These are phyloP conservation scores for Leptopilina drosophilae DNA, from an alignment of 2,888 invertebrate species.

Conservation along the genomic window DNA sequence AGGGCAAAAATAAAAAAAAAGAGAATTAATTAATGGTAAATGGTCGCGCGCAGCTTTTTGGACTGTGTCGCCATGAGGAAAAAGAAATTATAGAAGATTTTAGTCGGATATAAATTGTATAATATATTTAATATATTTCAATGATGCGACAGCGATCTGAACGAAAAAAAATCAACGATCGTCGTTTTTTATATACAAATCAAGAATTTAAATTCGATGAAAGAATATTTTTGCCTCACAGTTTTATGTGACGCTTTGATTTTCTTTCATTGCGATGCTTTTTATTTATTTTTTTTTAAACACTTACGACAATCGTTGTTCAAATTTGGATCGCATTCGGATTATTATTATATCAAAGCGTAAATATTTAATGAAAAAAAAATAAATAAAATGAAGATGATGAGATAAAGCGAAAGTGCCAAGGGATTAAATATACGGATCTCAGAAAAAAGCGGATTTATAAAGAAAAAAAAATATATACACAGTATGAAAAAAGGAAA, in stretches of 20 bases:
- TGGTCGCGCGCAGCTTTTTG: conserved; percentile 69
- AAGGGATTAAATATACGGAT: conserved; percentile 54
- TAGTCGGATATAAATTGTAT: conserved; percentile 75
- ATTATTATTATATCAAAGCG: conserved; percentile 75
- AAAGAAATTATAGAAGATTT: conserved; percentile 67
- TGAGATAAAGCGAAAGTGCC: conserved; percentile 53
- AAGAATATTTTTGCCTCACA: conserved; percentile 64
- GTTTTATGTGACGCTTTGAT: conserved; percentile 71
- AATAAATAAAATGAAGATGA: conserved; percentile 4
- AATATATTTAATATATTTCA: conserved; percentile 77
- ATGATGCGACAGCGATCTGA: conserved; percentile 62
- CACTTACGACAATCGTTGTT: conserved; percentile 54
- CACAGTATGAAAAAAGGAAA: conserved; percentile 35
- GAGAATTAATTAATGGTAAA: conserved; percentile 54
- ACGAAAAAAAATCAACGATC: conserved; percentile 57
- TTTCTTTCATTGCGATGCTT: conserved; percentile 47
- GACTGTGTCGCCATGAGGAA: conserved; percentile 64
- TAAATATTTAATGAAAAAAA: conserved; percentile 69
- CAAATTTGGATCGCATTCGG: conserved; percentile 55
- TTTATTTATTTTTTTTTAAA: conserved; percentile 46
- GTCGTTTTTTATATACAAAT: conserved; percentile 20
- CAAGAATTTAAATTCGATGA: conserved; percentile 42
- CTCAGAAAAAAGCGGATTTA: conserved; percentile 46
- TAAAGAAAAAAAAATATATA: conserved; percentile 1
- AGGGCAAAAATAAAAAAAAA: conserved; percentile 36